phyloP scores from a whole-genome alignment of 2,888 invertebrate genomes.

The Sericinus montela region DNA sequence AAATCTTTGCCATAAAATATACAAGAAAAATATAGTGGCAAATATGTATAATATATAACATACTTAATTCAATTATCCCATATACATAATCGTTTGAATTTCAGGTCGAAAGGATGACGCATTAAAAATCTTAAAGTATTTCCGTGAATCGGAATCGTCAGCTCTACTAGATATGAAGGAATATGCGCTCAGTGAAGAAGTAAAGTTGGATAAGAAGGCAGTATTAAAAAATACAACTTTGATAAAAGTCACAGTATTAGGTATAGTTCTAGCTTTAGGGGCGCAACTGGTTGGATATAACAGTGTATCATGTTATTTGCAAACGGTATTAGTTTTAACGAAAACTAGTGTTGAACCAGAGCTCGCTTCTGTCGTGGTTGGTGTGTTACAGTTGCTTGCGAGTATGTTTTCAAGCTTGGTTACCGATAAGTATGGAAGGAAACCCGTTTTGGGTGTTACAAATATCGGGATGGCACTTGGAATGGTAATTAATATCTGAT shows the following conservation, averaged over 20 bases:
- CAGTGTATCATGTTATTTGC: conserved; percentile 47
- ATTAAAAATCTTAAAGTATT: conserved; percentile 37
- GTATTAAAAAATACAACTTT: conserved; percentile 24
- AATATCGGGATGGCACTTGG: conserved; percentile 35
- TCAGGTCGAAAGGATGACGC: conserved; percentile 46
- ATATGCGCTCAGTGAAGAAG: conserved; percentile 30
- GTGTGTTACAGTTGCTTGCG: conserved; percentile 44
- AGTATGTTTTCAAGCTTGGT: conserved; percentile 40
- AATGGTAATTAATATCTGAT: conserved; percentile 32
- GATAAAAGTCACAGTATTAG: conserved; percentile 30
- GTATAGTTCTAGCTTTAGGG: conserved; percentile 29
- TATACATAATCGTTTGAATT: conserved; percentile 9
- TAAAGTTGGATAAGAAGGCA: conserved; percentile 24
- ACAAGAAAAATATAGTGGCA: too few species aligned
- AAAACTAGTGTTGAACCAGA: conserved; percentile 46
- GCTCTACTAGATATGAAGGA: conserved; percentile 49
- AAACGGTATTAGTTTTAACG: conserved; percentile 49
- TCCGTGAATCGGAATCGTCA: conserved; percentile 42
- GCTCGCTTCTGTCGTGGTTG: conserved; percentile 46
- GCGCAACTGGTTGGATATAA: conserved; percentile 45
- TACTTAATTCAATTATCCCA: too few species aligned
- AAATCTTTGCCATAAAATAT: too few species aligned
- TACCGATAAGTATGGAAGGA: conserved; percentile 43
- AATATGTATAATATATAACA: too few species aligned
- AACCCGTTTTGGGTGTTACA: conserved; percentile 32